These are phyloP conservation scores for Miichthys miiuy DNA, from an alignment of 2,797 vertebrate species.

Conservation along the genomic window DNA sequence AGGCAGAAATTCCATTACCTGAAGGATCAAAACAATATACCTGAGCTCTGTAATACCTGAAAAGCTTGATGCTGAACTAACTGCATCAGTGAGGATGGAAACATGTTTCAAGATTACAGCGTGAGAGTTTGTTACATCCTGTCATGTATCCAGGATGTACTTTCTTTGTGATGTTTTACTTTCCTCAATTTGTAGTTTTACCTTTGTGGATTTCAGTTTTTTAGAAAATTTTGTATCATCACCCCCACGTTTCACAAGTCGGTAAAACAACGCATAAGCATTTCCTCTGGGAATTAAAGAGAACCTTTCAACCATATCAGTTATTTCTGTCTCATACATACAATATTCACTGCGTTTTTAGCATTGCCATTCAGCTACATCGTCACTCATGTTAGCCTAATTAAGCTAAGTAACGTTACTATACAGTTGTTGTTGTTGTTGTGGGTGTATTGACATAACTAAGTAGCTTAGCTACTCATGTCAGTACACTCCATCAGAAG, in stretches of 20 bases:
- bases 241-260: too few species aligned
- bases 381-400: too few species aligned
- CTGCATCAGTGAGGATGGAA: background rate
- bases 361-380: too few species aligned
- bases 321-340: too few species aligned
- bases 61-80: background rate
- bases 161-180: background rate
- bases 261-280: too few species aligned
- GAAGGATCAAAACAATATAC: conserved; percentile 7
- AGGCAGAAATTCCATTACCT: conserved; percentile 9
- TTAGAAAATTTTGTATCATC: too few species aligned
- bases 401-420: background rate
- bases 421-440: background rate
- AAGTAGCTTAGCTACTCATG: too few species aligned
- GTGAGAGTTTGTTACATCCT: conserved; percentile 11
- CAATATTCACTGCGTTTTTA: too few species aligned
- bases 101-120: background rate
- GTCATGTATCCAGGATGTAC: background rate
- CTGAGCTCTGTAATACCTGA: conserved; percentile 13
- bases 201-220: background rate
- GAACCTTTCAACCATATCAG: too few species aligned
- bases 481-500: background rate
- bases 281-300: too few species aligned
- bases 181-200: background rate
- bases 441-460: background rate